Evolutionary conservation across 2,113 vertebrate genomes (phyloP), one percentile per base, ranked within the genome.

Genomic region (Bostrychus sinensis): DNA sequence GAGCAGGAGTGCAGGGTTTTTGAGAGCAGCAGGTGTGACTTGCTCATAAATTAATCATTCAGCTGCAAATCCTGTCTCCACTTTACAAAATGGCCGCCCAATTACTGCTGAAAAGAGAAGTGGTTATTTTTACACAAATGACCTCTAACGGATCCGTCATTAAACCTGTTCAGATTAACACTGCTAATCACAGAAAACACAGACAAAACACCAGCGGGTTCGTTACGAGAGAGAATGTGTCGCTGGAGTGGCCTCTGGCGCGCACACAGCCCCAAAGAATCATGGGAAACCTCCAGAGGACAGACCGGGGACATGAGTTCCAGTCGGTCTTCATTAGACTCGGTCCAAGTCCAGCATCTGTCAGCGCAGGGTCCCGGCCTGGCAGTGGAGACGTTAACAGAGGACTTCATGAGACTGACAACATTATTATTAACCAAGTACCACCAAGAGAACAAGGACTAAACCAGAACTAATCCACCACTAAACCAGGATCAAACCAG

Each of bases 271-370:
- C 68, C 57, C 80, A 71, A 83, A 79, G 74, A 85, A 76, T 76
- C 76, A 61, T 39, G 59, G 63, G 72, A 66, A 67, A 51, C 62
- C 80, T 84, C 85, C 54, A 20, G 83, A 83, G 82, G 72, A 83
- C 61, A 64, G 65, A 22, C 75, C 57, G 5, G 67, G 80, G 82
- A 82, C n/a, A 85, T 74, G 82, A 67, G 56, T 81, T 80, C 77
- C 80, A 81, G 77, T 70, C 48, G 59, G 69, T 77, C 78, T 85
- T 85, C 88, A 80, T 88, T 84, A 85, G 75, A 64, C 39, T 28
- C 65, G 80, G 57, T 75, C 74, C 76, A 82, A 75, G 72, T 69
- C 58, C 70, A 88, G 86, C 86, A 89, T 86, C 88, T 88, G 88
- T 85, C 83, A 59, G 71, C 28, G 54, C 55, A n/a, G n/a, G n/a